Evolutionary conservation across 2,113 vertebrate species (phyloP).

Genomic region (Ramphastos sulfuratus): DNA sequence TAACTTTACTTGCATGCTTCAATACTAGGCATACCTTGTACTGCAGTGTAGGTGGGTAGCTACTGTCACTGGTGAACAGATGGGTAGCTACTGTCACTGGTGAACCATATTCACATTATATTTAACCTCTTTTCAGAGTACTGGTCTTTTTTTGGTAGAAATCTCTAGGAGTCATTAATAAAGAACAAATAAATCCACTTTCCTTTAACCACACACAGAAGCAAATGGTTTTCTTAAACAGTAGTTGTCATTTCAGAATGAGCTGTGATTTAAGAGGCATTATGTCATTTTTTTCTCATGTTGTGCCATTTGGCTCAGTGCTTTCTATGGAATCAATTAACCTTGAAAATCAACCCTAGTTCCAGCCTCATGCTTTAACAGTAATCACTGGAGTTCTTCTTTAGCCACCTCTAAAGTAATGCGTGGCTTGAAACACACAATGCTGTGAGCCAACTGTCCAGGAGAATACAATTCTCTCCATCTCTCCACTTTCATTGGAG

Average conservation of each 20-base stretch:
- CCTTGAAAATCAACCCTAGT: neutral
- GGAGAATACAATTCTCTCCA: neutral
- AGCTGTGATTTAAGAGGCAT: constrained; percentile 22
- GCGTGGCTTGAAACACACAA: neutral
- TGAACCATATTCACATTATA: neutral
- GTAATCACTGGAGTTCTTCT: neutral
- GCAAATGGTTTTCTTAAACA: constrained; percentile 41
- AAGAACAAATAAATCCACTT: constrained; percentile 26
- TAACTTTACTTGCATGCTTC: neutral
- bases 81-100: neutral
- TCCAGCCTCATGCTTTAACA: constrained; percentile 37
- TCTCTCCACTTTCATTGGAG: neutral
- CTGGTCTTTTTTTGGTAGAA: neutral
- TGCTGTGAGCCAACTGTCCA: neutral
- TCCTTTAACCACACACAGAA: constrained; percentile 22
- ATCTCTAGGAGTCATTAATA: constrained; percentile 35
- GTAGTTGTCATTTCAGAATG: constrained; percentile 42
- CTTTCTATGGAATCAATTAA: constrained; percentile 48
- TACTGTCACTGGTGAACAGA: too few species aligned
- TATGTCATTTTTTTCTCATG: constrained; percentile 25
- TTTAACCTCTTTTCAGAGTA: neutral
- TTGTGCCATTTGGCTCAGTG: constrained; percentile 25
- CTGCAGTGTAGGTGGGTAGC: neutral
- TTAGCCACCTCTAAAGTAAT: neutral
- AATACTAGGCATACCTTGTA: neutral